Percentiles rank a stretch among this genome's conserved stretches.
Evolutionary conservation across 2,797 vertebrate genomes (phyloP).

Genomic region (Phrynocephalus vlangalii): DNA sequence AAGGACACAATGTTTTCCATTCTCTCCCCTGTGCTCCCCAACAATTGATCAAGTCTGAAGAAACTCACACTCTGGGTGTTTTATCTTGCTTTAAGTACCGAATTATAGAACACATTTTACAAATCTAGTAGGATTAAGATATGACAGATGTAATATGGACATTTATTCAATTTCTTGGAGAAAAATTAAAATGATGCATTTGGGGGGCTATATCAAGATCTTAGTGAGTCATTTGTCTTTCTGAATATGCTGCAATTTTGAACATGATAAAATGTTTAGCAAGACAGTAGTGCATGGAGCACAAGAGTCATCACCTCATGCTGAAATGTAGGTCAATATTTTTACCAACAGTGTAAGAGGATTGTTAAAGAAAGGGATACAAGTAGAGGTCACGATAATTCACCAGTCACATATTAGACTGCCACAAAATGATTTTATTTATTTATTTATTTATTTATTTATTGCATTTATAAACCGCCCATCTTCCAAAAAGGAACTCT

Average conservation of each 20-base stretch:
- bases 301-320: not conserved
- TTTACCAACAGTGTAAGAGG: not conserved
- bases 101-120: not conserved
- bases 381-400: constrained; percentile 13
- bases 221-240: not conserved
- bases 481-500: too few relatives aligned
- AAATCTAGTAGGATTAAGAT: not conserved
- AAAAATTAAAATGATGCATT: not conserved
- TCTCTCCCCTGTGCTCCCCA: not conserved
- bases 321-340: not conserved
- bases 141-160: not conserved
- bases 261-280: not conserved
- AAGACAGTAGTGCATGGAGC: not conserved
- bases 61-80: not conserved
- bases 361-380: not conserved
- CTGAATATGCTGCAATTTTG: not conserved
- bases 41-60: not conserved
- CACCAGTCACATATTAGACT: not conserved
- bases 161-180: not conserved
- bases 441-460: too few relatives aligned
- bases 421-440: not conserved
- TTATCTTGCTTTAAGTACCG: not conserved
- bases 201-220: not conserved
- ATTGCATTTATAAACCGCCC: too few relatives aligned
- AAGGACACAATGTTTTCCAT: not conserved